Base-by-base conservation (phyloP, 2,888 invertebrate genomes). In the Abscondita cerata region DNA sequence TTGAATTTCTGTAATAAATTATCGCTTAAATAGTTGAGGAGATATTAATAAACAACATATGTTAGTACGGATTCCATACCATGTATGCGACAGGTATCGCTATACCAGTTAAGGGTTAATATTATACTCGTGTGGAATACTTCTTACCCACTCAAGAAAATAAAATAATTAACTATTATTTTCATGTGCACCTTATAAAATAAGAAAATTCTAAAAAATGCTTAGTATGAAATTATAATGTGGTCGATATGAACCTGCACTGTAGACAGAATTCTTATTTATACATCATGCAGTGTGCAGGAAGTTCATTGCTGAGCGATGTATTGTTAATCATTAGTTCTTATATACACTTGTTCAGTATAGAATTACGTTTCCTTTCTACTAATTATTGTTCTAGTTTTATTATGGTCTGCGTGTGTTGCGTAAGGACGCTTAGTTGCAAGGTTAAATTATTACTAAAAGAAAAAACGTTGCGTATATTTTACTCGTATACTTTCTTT, bases 361-460 rank as follows among this genome's bases (percentile, higher is more conserved):
- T 63, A 51, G 63, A 63, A 59, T 63, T 63, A 59, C 63, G 31
- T 55, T 63, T 63, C 63, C 63, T 63, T 59, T 59, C 54, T 44
- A 51, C 54, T 55, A 62, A 62, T 62, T 58, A 62, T 62, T 53
- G 58, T 57, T 53, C 53, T 52, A 13, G 25, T 25, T 25, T 2
- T 25, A 6, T 25, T 44, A 34, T 52, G 12, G n/a, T 50, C 15
- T 53, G 41, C 20, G 36, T 60, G 53, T 40, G 57, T 52, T 57
- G 46, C 40, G 13, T 48, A 16, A 48, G 46, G 36, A 34, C 54
- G 34, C 34, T 20, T 48, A 31, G 31, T 31, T 33, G 46, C 54
- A 54, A 54, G 34, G 53, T 53, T 25, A 53, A 53, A 53, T 40
- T 16, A 4, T 51, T 5, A 51, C 50, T 1, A 16, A 51, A 46